Percentiles rank a stretch among this genome's conserved stretches.
phyloP scores from a whole-genome alignment of 1,140 invertebrate genomes.

The Trachymyrmex cornetzi region DNA sequence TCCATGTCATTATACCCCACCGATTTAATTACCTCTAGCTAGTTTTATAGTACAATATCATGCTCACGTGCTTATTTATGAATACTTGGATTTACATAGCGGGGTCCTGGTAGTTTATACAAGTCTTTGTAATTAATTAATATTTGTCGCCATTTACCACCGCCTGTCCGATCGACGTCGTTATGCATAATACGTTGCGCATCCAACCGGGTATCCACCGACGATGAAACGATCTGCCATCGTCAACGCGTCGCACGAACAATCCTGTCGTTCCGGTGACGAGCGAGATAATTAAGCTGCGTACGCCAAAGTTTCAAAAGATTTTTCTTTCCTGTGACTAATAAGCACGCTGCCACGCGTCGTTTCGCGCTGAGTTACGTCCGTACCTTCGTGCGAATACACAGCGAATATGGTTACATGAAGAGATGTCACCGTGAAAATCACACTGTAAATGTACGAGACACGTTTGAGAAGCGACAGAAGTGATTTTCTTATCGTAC shows the following conservation, averaged over 20 bases:
- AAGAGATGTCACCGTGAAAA: neutral
- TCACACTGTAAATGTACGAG: neutral
- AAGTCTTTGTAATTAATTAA: constrained; percentile 80
- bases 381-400: neutral
- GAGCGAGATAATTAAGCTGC: constrained; percentile 33
- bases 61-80: constrained; percentile 83
- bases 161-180: constrained; percentile 18
- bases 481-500: neutral
- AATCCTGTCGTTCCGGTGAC: neutral
- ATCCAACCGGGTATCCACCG: neutral
- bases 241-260: constrained; percentile 8
- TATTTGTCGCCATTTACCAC: constrained; percentile 84
- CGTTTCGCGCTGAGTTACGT: constrained; percentile 9
- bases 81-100: constrained; percentile 77
- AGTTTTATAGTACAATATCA: constrained; percentile 82
- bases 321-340: constrained; percentile 22
- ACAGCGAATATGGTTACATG: neutral
- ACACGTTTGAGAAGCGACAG: neutral
- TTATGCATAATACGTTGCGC: neutral
- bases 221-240: constrained; percentile 12
- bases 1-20: constrained; percentile 34
- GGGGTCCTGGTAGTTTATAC: constrained; percentile 74
- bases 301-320: constrained; percentile 11
- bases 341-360: constrained; percentile 31
- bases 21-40: constrained; percentile 73